Percentiles rank a stretch among this genome's conserved stretches.
Conservation (phyloP, 64 coral and sea anemone genomes). For the Stichodactyla mertensii region DNA sequence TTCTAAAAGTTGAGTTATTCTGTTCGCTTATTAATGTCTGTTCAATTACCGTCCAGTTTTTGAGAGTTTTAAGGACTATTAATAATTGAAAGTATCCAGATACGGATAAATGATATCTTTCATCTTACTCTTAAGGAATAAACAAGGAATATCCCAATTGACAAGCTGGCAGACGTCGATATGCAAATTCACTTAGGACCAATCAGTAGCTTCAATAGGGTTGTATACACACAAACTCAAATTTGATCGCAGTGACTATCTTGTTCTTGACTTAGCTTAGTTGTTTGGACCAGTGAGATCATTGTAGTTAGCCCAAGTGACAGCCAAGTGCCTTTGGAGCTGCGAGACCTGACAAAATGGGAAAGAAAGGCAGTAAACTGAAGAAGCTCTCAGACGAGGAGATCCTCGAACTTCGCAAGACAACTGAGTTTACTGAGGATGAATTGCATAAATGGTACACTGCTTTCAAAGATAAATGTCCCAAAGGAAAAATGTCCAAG, state of each 20-base stretch:
- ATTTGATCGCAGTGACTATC: conserved; percentile 14
- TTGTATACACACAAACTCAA: conserved; percentile 19
- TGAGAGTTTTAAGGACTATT: not conserved
- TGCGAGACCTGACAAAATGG: not conserved
- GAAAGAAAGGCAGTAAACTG: conserved; percentile 11
- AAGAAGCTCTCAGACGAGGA: conserved; percentile 65
- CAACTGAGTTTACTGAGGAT: conserved; percentile 82
- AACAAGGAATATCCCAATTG: not conserved
- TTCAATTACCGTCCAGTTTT: not conserved
- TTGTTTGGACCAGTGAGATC: not conserved
- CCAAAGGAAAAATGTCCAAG: conserved; percentile 80
- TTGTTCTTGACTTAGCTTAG: not conserved
- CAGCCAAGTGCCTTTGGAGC: not conserved
- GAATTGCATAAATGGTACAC: conserved; percentile 74
- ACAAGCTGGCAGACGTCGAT: not conserved
- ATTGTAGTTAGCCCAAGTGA: not conserved
- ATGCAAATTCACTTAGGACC: conserved; percentile 2
- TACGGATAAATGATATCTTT: not conserved
- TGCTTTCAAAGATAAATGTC: conserved; percentile 86
- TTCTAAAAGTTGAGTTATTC: no score
- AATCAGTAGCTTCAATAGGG: not conserved
- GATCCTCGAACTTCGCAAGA: conserved; percentile 61
- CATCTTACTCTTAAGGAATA: not conserved
- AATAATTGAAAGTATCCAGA: not conserved
- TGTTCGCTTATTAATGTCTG: not conserved